Base-by-base conservation (phyloP, 2,888 invertebrate genomes). In the Anoplius nigerrimus region DNA sequence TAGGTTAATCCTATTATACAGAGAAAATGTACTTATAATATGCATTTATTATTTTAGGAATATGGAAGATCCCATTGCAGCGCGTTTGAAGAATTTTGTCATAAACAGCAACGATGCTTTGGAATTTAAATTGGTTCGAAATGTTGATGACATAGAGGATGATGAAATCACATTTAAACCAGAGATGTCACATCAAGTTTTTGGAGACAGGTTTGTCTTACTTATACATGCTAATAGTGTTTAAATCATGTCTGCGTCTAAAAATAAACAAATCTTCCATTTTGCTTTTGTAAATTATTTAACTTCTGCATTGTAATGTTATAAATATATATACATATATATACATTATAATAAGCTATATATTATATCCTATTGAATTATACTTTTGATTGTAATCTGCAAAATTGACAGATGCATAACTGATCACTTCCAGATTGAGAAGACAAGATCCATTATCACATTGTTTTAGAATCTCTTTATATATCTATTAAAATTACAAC, bases 161-260 rank as follows among this genome's bases (percentile, higher is more conserved):
- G 92, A 93, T 42, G 89, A 90, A 0, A 88, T 90, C 8, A 90
- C 90, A 43, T 97, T 97, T 85, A 90, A 92, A 45, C 97, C 97
- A 0, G 93, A 94, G 64, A 97, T 97, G 95, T 95, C 96, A 60
- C 97, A 98, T 90, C 98, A 98, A 89, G 93, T 98, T 66, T 98
- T 97, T 89, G 97, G 97, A 4, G 95, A 96, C 78, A 93, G 93
- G 92, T 92, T 84, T 79, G 86, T 65, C 18, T 20, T 21, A 13
- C 8, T 34, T 13, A 11, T 46, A 11, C n/a, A 51, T 42, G 11
- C 16, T n/a, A 21, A 24, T 62, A 34, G 18, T 15, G 18, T 4
- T 3, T 43, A 43, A 22, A 51, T 11, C 0, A 5, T 34, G 11
- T 5, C 34, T 34, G 11, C 11, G 8, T 6, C 34, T 11, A 34